Evolutionary conservation across 92 coral and sea anemone genomes (phyloP).

Genomic region (Parazoanthus darwini): DNA sequence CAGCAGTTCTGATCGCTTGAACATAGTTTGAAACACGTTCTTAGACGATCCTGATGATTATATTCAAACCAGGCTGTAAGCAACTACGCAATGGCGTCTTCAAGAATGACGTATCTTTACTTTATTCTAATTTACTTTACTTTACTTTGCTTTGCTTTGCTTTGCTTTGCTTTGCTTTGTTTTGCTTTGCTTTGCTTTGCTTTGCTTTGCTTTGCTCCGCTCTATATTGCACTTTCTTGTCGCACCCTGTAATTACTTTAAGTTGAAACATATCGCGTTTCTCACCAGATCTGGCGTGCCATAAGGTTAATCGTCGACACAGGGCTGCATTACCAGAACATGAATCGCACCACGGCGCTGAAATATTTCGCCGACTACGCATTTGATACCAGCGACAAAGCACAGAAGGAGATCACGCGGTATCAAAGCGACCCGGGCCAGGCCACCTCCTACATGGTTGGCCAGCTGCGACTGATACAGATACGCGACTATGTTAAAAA

Average conservation of each 20-base stretch:
- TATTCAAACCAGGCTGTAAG: no score
- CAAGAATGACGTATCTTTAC: no score
- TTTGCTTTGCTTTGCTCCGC: not conserved
- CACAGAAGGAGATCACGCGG: constrained; percentile 85
- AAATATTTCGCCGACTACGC: constrained; percentile 68
- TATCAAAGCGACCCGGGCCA: constrained; percentile 94
- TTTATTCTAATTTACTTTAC: no score
- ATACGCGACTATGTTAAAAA: constrained; percentile 68
- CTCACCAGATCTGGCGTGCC: constrained; percentile 88
- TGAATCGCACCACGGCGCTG: constrained; percentile 66
- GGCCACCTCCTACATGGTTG: constrained; percentile 91
- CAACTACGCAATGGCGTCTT: no score
- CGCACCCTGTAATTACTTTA: no score
- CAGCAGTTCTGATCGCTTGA: no score
- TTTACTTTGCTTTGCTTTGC: no score
- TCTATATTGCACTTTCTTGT: no score
- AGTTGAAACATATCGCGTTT: not conserved
- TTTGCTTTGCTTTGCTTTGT: no score
- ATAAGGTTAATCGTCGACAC: constrained; percentile 89
- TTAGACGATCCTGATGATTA: no score
- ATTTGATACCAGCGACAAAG: constrained; percentile 80
- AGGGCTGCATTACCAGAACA: constrained; percentile 72
- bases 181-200: no score
- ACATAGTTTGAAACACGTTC: no score
- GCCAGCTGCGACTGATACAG: constrained; percentile 76